Evolutionary conservation across 1,140 invertebrate species (phyloP), one percentile per base, ranked within the genome.

Genomic region (Bombus superbus): DNA sequence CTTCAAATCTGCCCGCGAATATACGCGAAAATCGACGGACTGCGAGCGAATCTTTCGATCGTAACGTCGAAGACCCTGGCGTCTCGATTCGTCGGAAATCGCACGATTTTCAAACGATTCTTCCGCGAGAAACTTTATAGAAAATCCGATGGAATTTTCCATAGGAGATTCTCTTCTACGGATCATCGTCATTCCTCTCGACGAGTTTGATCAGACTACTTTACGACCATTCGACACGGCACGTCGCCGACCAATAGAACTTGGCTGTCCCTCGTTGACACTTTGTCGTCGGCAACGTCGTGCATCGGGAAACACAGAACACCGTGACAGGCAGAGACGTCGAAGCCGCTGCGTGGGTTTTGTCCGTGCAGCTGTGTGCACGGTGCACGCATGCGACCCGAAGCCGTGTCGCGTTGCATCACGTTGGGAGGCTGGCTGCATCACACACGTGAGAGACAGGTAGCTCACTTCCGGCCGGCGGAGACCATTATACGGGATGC

Each of bases 371-470:
- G 42, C 32, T 53, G 73, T 53, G 75, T 64, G 75, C 75, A 80
- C 78, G 8, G 75, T 77, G 75, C 57, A 80, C 78, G 78, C 87
- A 64, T 32, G 59, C 38, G 75, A 64, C 38, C 75, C 42, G 22
- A 42, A 25, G 38, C 40, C 75, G 75, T 64, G 38, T 64, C 28
- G 75, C 75, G 75, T 78, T 64, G 75, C 75, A 78, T 78, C 75
- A 64, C 75, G 87, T 85, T 85, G 86, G 93, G 94, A 95, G 92
- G 94, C 92, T 92, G 92, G 94, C 93, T 93, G 94, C 91, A 92
- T 91, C 93, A 92, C 79, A 72, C 89, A 94, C 94, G 94, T 95
- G 94, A 94, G 94, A 95, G 94, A 95, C 94, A 94, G 94, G 94
- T 94, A 94, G 94, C 92, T 92, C 88, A 88, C 92, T 95, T 95